Evolutionary conservation across 2,113 vertebrate species (phyloP).

Genomic region (Myiozetetes cayanensis): DNA sequence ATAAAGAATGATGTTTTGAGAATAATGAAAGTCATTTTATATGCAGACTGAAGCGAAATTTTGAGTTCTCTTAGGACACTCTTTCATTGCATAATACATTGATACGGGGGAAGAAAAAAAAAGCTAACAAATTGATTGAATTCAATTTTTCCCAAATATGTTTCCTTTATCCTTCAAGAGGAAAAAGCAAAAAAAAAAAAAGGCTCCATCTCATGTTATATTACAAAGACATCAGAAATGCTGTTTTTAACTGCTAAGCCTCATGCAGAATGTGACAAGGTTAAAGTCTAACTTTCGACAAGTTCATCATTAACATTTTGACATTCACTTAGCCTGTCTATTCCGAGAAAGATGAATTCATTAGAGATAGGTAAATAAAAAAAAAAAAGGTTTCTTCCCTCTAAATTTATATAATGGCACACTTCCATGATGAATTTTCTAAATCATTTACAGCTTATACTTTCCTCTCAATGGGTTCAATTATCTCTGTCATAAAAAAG

Average conservation of each 20-base stretch:
- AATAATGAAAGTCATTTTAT: conserved; percentile 19
- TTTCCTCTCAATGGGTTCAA: conserved; percentile 74
- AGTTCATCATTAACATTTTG: conserved; percentile 61
- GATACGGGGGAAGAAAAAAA: not conserved
- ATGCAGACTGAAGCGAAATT: conserved; percentile 18
- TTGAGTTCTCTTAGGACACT: not conserved
- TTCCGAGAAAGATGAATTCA: conserved; percentile 60
- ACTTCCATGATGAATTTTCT: conserved; percentile 73
- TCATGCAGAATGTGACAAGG: conserved; percentile 42
- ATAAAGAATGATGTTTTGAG: conserved; percentile 12
- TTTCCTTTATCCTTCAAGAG: conserved; percentile 26
- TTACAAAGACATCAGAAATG: conserved; percentile 48
- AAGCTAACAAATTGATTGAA: conserved; percentile 26
- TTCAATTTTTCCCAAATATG: not conserved
- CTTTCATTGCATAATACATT: not conserved
- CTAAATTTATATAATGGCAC: conserved; percentile 74
- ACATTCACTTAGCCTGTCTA: conserved; percentile 41
- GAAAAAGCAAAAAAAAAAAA: not conserved
- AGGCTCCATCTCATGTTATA: not conserved
- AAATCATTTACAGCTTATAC: conserved; percentile 73
- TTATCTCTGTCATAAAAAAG: conserved; percentile 79
- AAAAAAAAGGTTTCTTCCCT: conserved; percentile 16
- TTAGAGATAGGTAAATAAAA: conserved; percentile 72
- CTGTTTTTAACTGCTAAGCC: conserved; percentile 23
- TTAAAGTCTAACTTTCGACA: conserved; percentile 59